Evolutionary conservation across 1,140 invertebrate genomes (phyloP).

Genomic region (Drosophila murphyi): DNA sequence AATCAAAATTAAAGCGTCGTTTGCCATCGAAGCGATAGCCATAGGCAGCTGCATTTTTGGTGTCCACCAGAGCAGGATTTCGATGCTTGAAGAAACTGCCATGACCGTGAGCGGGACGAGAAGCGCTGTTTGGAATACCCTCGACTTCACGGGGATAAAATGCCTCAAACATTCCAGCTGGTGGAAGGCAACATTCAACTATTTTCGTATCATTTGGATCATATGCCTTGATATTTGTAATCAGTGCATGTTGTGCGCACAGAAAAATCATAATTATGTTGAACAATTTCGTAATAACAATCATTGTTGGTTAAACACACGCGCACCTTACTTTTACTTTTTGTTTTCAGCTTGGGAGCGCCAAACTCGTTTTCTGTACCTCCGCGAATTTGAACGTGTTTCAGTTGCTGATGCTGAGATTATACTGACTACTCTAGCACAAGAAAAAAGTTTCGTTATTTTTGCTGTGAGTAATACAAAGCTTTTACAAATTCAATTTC

Average conservation of each 20-base stretch:
- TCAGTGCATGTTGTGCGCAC: neutral
- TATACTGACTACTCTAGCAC: conserved; percentile 23
- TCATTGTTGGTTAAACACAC: conserved; percentile 44
- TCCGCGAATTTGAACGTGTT: conserved; percentile 37
- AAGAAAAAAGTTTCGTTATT: neutral
- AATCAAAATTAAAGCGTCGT: conserved; percentile 92
- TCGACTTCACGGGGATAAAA: conserved; percentile 90
- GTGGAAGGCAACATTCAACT: conserved; percentile 88
- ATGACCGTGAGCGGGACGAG: conserved; percentile 91
- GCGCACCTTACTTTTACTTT: conserved; percentile 62
- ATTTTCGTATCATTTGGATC: conserved; percentile 89
- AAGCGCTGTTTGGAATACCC: conserved; percentile 90
- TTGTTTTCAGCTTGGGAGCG: neutral
- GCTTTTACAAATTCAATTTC: conserved; percentile 14
- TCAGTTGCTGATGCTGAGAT: conserved; percentile 13
- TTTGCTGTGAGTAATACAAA: conserved; percentile 6
- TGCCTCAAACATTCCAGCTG: conserved; percentile 90
- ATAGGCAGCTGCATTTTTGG: conserved; percentile 92
- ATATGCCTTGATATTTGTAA: conserved; percentile 84
- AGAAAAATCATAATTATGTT: conserved; percentile 31
- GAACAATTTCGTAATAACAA: conserved; percentile 54
- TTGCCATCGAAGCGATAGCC: conserved; percentile 93
- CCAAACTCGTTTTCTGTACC: conserved; percentile 36
- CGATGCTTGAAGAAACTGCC: conserved; percentile 92
- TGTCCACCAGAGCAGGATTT: conserved; percentile 92